Percentiles rank a stretch among this genome's conserved stretches.
phyloP scores from a whole-genome alignment of 1,140 invertebrate genomes.

The Campoletis sonorensis region DNA sequence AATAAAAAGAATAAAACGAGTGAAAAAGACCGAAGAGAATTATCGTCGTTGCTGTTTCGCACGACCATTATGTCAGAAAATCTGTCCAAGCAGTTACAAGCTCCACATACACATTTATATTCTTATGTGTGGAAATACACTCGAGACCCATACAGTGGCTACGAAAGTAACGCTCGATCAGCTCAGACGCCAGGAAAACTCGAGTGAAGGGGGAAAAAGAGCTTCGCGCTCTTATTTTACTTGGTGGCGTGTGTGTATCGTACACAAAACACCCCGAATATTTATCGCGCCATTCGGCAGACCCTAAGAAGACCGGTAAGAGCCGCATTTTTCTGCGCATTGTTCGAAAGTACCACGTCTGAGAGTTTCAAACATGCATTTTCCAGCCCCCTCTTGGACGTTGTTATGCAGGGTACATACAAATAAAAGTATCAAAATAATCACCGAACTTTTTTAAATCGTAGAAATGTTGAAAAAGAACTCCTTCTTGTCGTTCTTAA shows the following conservation, averaged over 20 bases:
- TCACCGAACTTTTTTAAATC: no score
- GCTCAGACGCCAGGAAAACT: conserved; percentile 13
- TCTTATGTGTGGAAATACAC: neutral
- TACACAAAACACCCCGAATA: conserved; percentile 59
- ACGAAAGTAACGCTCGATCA: neutral
- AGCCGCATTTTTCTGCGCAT: conserved; percentile 64
- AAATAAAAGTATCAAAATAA: no score
- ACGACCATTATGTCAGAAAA: conserved; percentile 8
- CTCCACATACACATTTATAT: neutral
- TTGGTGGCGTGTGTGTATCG: neutral
- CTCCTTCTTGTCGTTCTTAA: no score
- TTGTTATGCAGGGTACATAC: neutral
- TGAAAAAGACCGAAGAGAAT: neutral
- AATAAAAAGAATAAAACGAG: conserved; percentile 24
- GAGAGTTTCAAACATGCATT: conserved; percentile 18
- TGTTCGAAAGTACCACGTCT: conserved; percentile 47
- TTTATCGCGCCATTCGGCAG: conserved; percentile 67
- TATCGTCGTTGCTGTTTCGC: neutral
- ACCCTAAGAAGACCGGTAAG: conserved; percentile 64
- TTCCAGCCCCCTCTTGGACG: neutral
- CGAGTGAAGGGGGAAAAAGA: conserved; percentile 40
- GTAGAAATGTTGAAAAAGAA: no score
- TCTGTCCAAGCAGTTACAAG: neutral
- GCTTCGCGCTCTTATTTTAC: conserved; percentile 41
- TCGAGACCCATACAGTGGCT: neutral